These are phyloP conservation scores for Semibalanus balanoides DNA, from an alignment of 1,140 invertebrate species.

Conservation along the genomic window DNA sequence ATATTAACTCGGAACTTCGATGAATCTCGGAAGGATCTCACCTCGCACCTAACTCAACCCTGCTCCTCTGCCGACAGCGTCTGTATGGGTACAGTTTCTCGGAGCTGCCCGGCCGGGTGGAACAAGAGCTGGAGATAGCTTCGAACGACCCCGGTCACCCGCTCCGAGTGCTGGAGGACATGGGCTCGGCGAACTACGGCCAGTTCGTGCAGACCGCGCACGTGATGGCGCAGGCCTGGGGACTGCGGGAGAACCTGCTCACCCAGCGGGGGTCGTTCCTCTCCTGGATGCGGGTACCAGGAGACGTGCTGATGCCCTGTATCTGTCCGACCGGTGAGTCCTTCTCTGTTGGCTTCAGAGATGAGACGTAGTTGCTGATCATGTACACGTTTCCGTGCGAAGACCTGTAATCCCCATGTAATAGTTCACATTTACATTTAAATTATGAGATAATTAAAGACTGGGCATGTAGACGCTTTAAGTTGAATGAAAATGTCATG, in stretches of 20 bases:
- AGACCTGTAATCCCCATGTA: too few species aligned
- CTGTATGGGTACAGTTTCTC: not conserved
- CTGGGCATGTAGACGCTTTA: too few species aligned
- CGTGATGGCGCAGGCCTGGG: not conserved
- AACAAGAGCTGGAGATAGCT: not conserved
- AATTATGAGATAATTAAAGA: too few species aligned
- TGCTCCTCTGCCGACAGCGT: not conserved
- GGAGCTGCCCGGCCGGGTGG: not conserved
- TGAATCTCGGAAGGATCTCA: too few species aligned
- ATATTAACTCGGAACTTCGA: too few species aligned
- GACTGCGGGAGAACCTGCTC: not conserved
- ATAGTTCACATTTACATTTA: too few species aligned
- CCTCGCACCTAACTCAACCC: too few species aligned
- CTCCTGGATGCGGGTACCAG: not conserved
- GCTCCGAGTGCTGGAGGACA: not conserved
- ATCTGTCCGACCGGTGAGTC: not conserved
- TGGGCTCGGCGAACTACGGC: not conserved
- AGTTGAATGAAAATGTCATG: too few species aligned
- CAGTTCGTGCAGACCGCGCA: not conserved
- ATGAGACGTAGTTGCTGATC: too few species aligned
- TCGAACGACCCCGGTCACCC: not conserved
- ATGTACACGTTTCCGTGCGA: too few species aligned
- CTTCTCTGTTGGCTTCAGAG: too few species aligned
- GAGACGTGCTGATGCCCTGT: not conserved
- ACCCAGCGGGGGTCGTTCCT: not conserved